phyloP scores from a whole-genome alignment of 2,797 vertebrate genomes.

The Molossus alvarezi region DNA sequence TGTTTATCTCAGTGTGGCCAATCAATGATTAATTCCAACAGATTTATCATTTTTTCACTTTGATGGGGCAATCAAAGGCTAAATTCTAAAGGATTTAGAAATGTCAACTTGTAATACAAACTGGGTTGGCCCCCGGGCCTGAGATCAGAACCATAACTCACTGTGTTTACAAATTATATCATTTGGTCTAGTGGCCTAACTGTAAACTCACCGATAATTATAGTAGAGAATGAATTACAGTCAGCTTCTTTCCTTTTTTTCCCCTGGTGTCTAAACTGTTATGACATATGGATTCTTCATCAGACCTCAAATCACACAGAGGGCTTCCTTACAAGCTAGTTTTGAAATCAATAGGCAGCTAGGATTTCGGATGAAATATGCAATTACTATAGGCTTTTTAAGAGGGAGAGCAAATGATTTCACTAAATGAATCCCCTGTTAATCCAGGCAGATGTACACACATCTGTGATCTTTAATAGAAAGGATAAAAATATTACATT shows the following conservation, averaged over 20 bases:
- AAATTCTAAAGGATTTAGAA: constrained; percentile 85
- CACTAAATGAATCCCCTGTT: constrained; percentile 69
- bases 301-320: constrained; percentile 56
- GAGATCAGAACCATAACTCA: constrained; percentile 80
- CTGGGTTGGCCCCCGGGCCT: constrained; percentile 78
- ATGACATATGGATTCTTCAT: constrained; percentile 77
- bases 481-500: constrained; percentile 67
- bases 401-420: constrained; percentile 75
- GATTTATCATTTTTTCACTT: constrained; percentile 84
- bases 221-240: constrained; percentile 72
- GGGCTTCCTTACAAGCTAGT: constrained; percentile 45
- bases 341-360: constrained; percentile 69
- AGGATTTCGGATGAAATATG: constrained; percentile 73
- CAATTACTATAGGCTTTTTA: constrained; percentile 76
- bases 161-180: constrained; percentile 84
- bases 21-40: constrained; percentile 78
- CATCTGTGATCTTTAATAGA: constrained; percentile 69
- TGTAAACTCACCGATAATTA: constrained; percentile 80
- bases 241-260: constrained; percentile 48
- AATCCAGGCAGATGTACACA: constrained; percentile 54
- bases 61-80: constrained; percentile 81
- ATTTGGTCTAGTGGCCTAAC: constrained; percentile 75
- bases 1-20: constrained; percentile 83
- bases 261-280: constrained; percentile 66
- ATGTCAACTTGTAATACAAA: constrained; percentile 84